These are phyloP conservation scores for Euplagia quadripunctaria DNA, from an alignment of 2,888 invertebrate species.

Conservation along the genomic window DNA sequence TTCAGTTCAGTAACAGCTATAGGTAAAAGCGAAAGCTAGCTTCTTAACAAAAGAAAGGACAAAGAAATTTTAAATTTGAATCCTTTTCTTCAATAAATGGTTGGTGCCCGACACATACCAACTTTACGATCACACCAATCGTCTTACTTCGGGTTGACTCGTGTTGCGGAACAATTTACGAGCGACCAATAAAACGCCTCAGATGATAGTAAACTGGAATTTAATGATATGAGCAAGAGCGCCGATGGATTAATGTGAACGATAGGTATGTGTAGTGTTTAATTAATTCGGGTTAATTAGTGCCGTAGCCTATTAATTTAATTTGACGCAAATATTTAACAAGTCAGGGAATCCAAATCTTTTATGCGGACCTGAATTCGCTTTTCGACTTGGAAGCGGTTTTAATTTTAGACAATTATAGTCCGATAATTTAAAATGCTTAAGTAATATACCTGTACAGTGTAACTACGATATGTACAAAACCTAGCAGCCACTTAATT, in stretches of 20 bases:
- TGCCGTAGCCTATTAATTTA: neutral
- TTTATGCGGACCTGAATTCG: neutral
- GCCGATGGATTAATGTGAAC: constrained; percentile 57
- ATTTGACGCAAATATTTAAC: neutral
- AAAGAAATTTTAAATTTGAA: constrained; percentile 8
- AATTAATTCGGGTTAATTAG: constrained; percentile 7
- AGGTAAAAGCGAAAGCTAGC: too few relatives aligned
- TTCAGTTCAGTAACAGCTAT: too few relatives aligned
- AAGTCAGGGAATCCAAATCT: neutral
- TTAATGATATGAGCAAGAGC: constrained; percentile 68
- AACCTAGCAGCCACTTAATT: too few relatives aligned
- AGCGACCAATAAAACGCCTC: constrained; percentile 65
- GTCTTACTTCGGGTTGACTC: constrained; percentile 62
- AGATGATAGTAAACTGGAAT: constrained; percentile 74
- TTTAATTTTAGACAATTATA: too few relatives aligned
- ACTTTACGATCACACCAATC: constrained; percentile 71
- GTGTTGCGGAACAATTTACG: constrained; percentile 66
- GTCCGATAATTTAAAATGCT: too few relatives aligned
- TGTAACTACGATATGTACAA: too few relatives aligned
- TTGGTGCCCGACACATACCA: constrained; percentile 46
- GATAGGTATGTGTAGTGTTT: constrained; percentile 29
- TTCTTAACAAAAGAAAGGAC: neutral
- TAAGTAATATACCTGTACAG: too few relatives aligned
- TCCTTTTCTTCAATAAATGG: constrained; percentile 16
- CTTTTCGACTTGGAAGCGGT: neutral